phyloP scores from a whole-genome alignment of 2,888 invertebrate species.

The Mythimna lalbum region DNA sequence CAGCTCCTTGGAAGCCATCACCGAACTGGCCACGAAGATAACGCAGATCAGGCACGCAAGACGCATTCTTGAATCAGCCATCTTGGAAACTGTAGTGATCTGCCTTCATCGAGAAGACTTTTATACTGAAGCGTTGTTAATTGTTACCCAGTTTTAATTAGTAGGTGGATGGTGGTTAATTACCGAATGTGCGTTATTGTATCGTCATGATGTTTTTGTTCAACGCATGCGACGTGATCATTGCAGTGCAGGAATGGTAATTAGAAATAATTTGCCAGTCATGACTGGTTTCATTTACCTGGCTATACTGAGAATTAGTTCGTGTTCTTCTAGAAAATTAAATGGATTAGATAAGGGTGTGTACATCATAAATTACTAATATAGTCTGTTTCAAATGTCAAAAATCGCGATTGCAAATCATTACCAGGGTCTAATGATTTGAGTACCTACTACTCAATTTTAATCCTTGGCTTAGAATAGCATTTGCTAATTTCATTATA shows the following conservation, averaged over 20 bases:
- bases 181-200: slow-evolving; percentile 22
- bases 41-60: slow-evolving; percentile 43
- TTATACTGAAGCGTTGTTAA: slow-evolving; percentile 28
- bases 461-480: too few species aligned
- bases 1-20: slow-evolving; percentile 75
- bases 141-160: slow-evolving; percentile 37
- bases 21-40: slow-evolving; percentile 17
- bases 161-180: slow-evolving; percentile 35
- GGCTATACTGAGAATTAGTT: not conserved
- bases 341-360: not conserved
- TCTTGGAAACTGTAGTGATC: slow-evolving; percentile 39
- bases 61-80: slow-evolving; percentile 69
- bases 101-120: slow-evolving; percentile 5
- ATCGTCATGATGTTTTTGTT: slow-evolving; percentile 23
- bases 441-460: too few species aligned
- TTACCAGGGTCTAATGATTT: too few species aligned
- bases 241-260: slow-evolving; percentile 25
- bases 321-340: slow-evolving; percentile 11
- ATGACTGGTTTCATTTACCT: slow-evolving; percentile 1
- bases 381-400: too few species aligned
- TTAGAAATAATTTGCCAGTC: slow-evolving; percentile 22
- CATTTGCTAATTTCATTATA: too few species aligned
- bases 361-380: not conserved
- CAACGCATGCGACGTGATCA: slow-evolving; percentile 16
- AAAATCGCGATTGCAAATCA: too few species aligned